These are phyloP conservation scores for Bombus confusus DNA, from an alignment of 1,140 invertebrate genomes.

Conservation along the genomic window DNA sequence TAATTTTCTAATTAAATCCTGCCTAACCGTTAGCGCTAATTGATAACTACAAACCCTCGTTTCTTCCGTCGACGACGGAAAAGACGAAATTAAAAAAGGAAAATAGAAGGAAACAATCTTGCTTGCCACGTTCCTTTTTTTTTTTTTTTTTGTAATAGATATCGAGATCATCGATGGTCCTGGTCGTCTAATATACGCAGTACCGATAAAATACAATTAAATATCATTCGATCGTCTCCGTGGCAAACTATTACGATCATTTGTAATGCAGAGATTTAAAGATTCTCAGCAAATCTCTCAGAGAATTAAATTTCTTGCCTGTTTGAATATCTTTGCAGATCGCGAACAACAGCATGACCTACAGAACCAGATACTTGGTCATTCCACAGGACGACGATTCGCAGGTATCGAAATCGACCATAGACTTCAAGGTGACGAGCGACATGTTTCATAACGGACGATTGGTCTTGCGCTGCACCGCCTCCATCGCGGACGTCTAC, in stretches of 20 bases:
- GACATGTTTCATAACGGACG: slow-evolving; percentile 73
- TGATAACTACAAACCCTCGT: no score
- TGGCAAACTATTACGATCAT: no score
- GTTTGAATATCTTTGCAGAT: slow-evolving; percentile 41
- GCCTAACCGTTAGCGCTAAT: no score
- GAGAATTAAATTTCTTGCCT: neutral
- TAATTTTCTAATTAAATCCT: slow-evolving; percentile 33
- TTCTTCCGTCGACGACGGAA: neutral
- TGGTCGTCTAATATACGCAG: no score
- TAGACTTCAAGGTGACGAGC: slow-evolving; percentile 74
- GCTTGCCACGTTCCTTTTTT: no score
- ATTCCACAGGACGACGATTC: slow-evolving; percentile 57
- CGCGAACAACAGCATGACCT: slow-evolving; percentile 54
- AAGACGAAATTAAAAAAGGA: neutral
- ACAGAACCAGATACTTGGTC: slow-evolving; percentile 55
- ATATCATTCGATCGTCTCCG: no score
- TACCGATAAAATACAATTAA: no score
- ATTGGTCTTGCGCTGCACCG: slow-evolving; percentile 75
- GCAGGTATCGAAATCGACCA: slow-evolving; percentile 68
- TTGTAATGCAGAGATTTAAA: no score
- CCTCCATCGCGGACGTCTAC: slow-evolving; percentile 76
- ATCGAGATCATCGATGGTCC: no score
- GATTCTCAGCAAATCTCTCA: no score
- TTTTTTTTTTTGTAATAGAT: no score
- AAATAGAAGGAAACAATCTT: neutral